A percentile compares a stretch with the other conserved stretches of the same genome.
These are phyloP conservation scores for Pyrocephalus nanus DNA, from an alignment of 2,797 vertebrate species.

Conservation along the genomic window DNA sequence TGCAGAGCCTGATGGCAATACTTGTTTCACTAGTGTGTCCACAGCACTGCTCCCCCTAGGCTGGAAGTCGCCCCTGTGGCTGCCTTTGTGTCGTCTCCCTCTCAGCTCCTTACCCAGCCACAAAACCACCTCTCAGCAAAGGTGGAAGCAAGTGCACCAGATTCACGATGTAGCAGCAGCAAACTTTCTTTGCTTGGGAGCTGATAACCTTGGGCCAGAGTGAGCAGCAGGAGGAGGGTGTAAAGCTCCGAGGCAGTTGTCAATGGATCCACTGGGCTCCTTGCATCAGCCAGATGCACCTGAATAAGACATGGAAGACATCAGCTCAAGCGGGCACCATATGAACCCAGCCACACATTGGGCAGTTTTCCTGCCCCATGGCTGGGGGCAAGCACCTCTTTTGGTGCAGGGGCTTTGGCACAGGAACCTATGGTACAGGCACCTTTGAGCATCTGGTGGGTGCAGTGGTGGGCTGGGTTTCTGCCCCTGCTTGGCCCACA, in stretches of 20 bases:
- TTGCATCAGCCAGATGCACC: not conserved
- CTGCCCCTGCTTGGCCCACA: not conserved
- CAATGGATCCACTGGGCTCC: not conserved
- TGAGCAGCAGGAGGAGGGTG: not conserved
- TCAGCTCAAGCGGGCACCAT: not conserved
- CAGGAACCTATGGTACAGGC: accelerated
- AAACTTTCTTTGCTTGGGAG: not conserved
- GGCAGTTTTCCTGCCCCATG: not conserved
- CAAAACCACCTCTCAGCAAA: not conserved
- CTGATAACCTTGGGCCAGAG: not conserved
- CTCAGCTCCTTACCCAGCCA: not conserved
- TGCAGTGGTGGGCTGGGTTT: not conserved
- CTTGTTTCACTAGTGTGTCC: not conserved
- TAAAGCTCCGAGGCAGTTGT: accelerated
- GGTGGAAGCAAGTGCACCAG: not conserved
- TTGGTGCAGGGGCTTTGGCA: not conserved
- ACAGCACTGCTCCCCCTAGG: not conserved
- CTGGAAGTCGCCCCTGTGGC: not conserved
- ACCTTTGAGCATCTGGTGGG: not conserved
- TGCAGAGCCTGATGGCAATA: not conserved
- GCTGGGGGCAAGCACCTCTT: not conserved
- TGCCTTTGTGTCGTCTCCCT: not conserved
- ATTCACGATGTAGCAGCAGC: not conserved
- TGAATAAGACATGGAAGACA: not conserved
- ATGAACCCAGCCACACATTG: not conserved